Percentiles rank a stretch among this genome's conserved stretches.
Conservation (phyloP, 2,888 invertebrate genomes). For the Uloborus plumipes region DNA sequence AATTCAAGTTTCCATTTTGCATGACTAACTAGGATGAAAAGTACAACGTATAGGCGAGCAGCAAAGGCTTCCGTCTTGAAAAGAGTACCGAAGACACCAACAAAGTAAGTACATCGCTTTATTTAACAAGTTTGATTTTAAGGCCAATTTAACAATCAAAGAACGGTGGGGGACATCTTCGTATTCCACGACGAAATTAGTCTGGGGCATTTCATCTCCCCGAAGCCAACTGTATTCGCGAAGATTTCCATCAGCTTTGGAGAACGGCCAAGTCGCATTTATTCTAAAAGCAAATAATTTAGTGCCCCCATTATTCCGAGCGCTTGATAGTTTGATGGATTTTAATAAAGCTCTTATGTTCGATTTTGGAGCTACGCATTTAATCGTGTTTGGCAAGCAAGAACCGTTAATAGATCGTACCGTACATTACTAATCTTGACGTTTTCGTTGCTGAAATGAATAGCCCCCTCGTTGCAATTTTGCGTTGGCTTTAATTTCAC, state of each 20-base stretch:
- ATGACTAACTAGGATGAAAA: no score
- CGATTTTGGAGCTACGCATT: conserved; percentile 40
- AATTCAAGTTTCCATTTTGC: no score
- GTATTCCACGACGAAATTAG: no score
- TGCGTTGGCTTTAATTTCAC: conserved; percentile 30
- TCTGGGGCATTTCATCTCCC: no score
- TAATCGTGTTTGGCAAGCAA: conserved; percentile 22
- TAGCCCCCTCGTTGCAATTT: conserved; percentile 39
- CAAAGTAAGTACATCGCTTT: no score
- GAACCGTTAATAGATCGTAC: conserved; percentile 47
- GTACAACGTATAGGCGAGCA: no score
- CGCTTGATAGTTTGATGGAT: conserved; percentile 53
- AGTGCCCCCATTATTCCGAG: conserved; percentile 49
- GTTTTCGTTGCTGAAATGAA: conserved; percentile 38
- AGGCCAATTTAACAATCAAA: no score
- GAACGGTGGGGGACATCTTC: no score
- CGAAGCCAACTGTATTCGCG: conserved; percentile 48
- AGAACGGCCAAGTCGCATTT: conserved; percentile 48
- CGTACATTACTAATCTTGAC: conserved; percentile 45
- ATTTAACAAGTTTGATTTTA: no score
- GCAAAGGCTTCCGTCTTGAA: no score
- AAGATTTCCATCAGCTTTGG: conserved; percentile 27
- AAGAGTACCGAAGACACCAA: no score
- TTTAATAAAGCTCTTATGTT: conserved; percentile 64
- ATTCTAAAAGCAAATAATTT: conserved; percentile 57